Conservation (phyloP, 2,888 invertebrate genomes). For the Sturmia bella region DNA sequence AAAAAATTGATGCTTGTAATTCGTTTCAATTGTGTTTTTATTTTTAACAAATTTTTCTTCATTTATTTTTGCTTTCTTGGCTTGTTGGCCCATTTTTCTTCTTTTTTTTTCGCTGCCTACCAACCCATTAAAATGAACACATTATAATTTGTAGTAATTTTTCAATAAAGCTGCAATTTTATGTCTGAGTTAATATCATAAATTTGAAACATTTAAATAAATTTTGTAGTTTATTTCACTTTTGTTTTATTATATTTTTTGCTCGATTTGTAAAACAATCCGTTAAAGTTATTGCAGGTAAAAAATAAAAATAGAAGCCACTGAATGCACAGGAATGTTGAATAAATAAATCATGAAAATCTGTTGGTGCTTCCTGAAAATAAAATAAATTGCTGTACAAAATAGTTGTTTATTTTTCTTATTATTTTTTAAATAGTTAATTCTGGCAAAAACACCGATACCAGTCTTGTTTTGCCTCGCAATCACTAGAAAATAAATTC, state of each 20-base stretch:
- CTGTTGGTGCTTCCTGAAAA: too few species aligned
- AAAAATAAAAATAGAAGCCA: too few species aligned
- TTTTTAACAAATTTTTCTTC: slow-evolving; percentile 28
- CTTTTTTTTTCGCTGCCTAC: slow-evolving; percentile 14
- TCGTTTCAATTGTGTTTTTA: slow-evolving; percentile 41
- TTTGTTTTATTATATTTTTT: slow-evolving; percentile 11
- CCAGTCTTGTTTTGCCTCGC: too few species aligned
- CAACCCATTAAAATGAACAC: slow-evolving; percentile 60
- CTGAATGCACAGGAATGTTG: too few species aligned
- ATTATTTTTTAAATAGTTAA: too few species aligned
- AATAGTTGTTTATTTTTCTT: too few species aligned
- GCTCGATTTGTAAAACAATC: not conserved
- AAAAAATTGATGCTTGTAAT: slow-evolving; percentile 27
- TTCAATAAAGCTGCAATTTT: slow-evolving; percentile 69
- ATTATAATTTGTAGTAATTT: slow-evolving; percentile 65
- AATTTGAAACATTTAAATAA: slow-evolving; percentile 57
- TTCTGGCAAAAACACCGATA: too few species aligned
- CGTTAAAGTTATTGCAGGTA: not conserved
- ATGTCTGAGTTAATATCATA: slow-evolving; percentile 59
- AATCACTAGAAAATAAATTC: too few species aligned
- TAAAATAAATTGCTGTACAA: too few species aligned
- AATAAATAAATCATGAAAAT: too few species aligned
- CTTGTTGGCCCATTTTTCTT: slow-evolving; percentile 43
- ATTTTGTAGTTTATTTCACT: slow-evolving; percentile 52
- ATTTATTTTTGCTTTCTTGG: slow-evolving; percentile 14